phyloP scores from a whole-genome alignment of 30 jellyfish, hydroid and myxozoan genomes.

The Aurelia aurita complex sp. Pacific region DNA sequence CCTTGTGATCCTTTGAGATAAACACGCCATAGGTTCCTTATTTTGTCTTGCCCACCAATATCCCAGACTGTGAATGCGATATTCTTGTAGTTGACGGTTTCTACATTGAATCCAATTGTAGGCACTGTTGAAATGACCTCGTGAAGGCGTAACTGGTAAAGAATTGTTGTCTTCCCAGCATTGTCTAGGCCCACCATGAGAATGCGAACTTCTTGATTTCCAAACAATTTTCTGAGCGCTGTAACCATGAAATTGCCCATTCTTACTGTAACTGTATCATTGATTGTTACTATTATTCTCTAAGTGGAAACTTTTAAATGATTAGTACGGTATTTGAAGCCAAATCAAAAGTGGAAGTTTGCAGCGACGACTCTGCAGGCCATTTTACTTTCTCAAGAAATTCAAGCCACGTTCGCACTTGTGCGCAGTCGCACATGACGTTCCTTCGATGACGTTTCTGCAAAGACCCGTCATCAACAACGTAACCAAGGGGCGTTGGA shows the following conservation, averaged over 20 bases:
- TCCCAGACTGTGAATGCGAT: conserved; percentile 98
- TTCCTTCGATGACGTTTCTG: not conserved
- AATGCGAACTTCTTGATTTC: conserved; percentile 97
- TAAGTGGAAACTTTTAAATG: no score
- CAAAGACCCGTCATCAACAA: no score
- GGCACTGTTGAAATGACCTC: conserved; percentile 97
- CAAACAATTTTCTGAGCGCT: conserved; percentile 83
- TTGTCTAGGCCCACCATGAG: conserved; percentile 98
- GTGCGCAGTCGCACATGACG: conserved; percentile 49
- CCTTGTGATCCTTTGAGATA: conserved; percentile 97
- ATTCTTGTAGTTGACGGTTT: conserved; percentile 88
- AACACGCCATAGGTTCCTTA: conserved; percentile 97
- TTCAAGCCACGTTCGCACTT: conserved; percentile 35
- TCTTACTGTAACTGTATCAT: not conserved
- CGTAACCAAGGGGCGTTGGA: no score
- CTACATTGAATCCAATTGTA: conserved; percentile 95
- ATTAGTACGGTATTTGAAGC: no score
- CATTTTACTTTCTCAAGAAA: conserved; percentile 19
- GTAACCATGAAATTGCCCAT: conserved; percentile 85
- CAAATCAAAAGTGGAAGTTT: no score
- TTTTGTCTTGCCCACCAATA: conserved; percentile 98
- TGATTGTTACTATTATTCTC: not conserved
- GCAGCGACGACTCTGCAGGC: not conserved
- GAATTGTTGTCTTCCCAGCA: conserved; percentile 97
- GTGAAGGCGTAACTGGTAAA: conserved; percentile 87